These are phyloP conservation scores for Haemorhous mexicanus DNA, from an alignment of 2,113 vertebrate species.

Conservation along the genomic window DNA sequence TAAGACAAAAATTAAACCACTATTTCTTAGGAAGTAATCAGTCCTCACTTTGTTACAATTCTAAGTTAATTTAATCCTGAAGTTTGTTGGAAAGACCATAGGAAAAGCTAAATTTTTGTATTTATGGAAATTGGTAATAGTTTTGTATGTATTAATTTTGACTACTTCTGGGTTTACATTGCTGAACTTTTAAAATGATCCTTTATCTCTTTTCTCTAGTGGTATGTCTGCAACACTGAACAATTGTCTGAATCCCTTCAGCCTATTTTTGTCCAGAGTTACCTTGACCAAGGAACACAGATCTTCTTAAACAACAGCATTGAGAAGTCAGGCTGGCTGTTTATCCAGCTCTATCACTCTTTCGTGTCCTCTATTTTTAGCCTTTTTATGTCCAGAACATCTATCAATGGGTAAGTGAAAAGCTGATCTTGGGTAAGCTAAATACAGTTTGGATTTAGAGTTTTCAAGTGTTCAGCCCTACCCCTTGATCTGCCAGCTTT, in stretches of 20 bases:
- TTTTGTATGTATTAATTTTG: background rate
- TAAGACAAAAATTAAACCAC: background rate
- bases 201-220: conserved; percentile 74
- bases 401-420: conserved; percentile 92
- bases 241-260: conserved; percentile 83
- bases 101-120: background rate
- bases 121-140: background rate
- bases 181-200: background rate
- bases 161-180: background rate
- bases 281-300: conserved; percentile 87
- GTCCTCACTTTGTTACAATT: background rate
- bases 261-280: conserved; percentile 89
- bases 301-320: conserved; percentile 89
- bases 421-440: background rate
- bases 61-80: background rate
- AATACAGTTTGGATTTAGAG: background rate
- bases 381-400: conserved; percentile 94
- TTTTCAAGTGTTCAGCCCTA: background rate
- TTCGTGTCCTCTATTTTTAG: conserved; percentile 91
- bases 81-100: background rate
- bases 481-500: background rate
- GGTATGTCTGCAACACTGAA: conserved; percentile 89
- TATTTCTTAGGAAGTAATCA: background rate
- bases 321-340: conserved; percentile 96
- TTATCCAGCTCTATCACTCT: conserved; percentile 95